A percentile compares a stretch with the other conserved stretches of the same genome.
Evolutionary conservation across 2,113 vertebrate genomes (phyloP).

Genomic region (Bubo bubo): DNA sequence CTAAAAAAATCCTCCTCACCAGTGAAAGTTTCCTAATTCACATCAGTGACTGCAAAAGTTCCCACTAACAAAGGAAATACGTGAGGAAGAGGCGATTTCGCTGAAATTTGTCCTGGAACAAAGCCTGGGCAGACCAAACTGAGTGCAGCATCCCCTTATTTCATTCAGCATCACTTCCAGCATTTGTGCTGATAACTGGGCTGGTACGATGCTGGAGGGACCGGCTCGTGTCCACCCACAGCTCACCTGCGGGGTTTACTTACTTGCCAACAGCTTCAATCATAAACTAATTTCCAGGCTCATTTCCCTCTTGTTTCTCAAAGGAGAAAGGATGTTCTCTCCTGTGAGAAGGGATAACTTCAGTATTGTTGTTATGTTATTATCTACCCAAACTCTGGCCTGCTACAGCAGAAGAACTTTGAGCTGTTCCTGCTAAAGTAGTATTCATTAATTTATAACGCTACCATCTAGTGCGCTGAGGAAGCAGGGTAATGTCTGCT

Average conservation of each 20-base stretch:
- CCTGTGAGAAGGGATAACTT: not conserved
- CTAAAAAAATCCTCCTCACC: not conserved
- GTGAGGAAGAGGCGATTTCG: accelerated
- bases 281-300: not conserved
- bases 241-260: accelerated
- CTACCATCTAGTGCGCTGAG: not conserved
- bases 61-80: not conserved
- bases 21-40: not conserved
- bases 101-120: not conserved
- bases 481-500: not conserved
- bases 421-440: not conserved
- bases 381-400: not conserved
- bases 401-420: not conserved
- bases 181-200: accelerated
- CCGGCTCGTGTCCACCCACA: accelerated
- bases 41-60: not conserved
- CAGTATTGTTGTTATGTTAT: accelerated
- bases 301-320: not conserved
- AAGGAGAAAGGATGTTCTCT: not conserved
- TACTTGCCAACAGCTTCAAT: not conserved
- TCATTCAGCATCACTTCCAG: not conserved
- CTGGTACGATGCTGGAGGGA: accelerated
- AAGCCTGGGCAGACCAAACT: not conserved
- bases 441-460: not conserved
- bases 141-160: too few species aligned